Percentiles rank a stretch among this genome's conserved stretches.
Conservation (phyloP, 2,888 invertebrate genomes). For the Thelaira solivaga region DNA sequence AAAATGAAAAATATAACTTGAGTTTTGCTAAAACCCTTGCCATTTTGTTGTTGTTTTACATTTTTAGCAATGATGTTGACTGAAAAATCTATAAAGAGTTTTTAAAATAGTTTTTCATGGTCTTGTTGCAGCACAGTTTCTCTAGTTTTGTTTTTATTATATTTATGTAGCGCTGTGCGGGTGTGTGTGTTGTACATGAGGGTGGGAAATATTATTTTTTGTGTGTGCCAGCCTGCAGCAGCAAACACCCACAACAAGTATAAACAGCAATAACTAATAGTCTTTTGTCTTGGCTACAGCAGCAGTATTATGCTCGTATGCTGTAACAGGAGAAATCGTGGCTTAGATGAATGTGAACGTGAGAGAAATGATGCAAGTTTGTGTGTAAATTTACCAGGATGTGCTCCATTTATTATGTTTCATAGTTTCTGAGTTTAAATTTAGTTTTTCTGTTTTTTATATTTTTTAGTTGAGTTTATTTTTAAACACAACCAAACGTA, state of each 20-base stretch:
- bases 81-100: constrained; percentile 13
- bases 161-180: too few species aligned
- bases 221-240: constrained; percentile 7
- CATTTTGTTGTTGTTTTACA: constrained; percentile 23
- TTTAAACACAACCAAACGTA: neutral
- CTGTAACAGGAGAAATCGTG: neutral
- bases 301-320: neutral
- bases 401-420: constrained; percentile 60
- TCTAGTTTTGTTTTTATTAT: neutral
- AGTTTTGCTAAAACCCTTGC: constrained; percentile 19
- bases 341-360: constrained; percentile 16
- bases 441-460: constrained; percentile 26
- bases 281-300: neutral
- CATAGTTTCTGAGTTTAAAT: constrained; percentile 51
- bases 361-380: constrained; percentile 30
- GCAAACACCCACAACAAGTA: neutral
- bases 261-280: neutral
- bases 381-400: constrained; percentile 55
- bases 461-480: constrained; percentile 29
- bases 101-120: constrained; percentile 14
- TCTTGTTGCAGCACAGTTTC: constrained; percentile 12
- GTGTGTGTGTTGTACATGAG: too few species aligned
- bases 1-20: constrained; percentile 20
- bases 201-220: neutral
- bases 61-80: constrained; percentile 6